These are phyloP conservation scores for Botia kubotai DNA, from an alignment of 2,797 vertebrate species.

Conservation along the genomic window DNA sequence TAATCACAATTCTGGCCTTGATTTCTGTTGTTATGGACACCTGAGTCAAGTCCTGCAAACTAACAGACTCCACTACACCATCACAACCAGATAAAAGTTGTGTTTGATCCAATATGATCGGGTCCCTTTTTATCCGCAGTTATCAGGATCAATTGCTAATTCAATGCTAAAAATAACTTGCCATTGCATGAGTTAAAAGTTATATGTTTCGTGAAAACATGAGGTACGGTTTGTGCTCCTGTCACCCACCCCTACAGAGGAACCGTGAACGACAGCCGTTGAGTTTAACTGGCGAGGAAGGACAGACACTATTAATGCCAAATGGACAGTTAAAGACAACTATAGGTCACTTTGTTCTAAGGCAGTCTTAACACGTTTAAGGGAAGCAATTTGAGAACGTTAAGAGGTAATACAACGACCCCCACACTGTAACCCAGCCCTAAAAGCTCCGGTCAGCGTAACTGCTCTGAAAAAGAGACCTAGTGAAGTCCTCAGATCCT, in stretches of 20 bases:
- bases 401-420: slow-evolving; percentile 1
- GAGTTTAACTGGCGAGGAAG: not conserved
- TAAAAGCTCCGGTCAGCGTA: not conserved
- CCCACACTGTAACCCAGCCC: not conserved
- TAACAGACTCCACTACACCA: too few species aligned
- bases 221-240: too few species aligned
- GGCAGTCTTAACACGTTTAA: not conserved
- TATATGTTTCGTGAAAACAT: too few species aligned
- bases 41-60: not conserved
- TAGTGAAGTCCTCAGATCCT: not conserved
- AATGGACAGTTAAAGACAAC: not conserved
- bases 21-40: slow-evolving; percentile 6
- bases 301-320: not conserved
- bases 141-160: too few species aligned
- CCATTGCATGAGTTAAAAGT: too few species aligned
- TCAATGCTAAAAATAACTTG: too few species aligned
- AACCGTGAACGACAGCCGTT: not conserved
- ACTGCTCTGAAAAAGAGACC: not conserved
- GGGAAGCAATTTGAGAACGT: slow-evolving; percentile 1
- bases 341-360: slow-evolving; percentile 8
- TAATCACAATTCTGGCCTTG: slow-evolving; percentile 25
- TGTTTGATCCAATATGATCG: too few species aligned
- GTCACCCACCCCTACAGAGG: not conserved
- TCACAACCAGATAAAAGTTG: too few species aligned
- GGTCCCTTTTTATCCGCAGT: too few species aligned